Base-by-base conservation (phyloP, 2,888 invertebrate species). In the Heliconius erato region DNA sequence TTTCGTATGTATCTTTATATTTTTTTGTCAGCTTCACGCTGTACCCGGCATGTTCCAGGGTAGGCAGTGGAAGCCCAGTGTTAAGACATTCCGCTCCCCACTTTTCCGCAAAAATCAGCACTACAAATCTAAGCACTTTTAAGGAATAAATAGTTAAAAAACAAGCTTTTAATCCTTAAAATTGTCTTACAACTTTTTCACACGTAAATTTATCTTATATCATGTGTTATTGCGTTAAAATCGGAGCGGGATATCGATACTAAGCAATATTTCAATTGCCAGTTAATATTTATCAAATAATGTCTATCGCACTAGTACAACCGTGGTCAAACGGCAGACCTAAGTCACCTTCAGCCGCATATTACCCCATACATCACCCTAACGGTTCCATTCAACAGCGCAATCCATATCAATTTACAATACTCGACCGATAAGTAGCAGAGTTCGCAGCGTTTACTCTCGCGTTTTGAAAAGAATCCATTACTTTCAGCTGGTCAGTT, bases 351-450 rank as follows among this genome's bases (percentile, higher is more conserved):
- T 79, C 79, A 74, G 71, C 79, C 79, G 67, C 83, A 80, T 84
- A 85, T 84, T 80, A 80, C 83, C 71, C 76, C 84, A 82, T 85
- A 83, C 80, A 84, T 86, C 85, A 85, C 79, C 76, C 72, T 82
- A 81, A 84, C 81, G 80, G 82, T 83, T 80, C 81, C 82, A 80
- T 83, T 85, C 85, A 84, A 84, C 82, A 82, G 79, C 84, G 84
- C 79, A 80, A 82, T 82, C 82, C 82, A 83, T 84, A 86, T 85
- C 84, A 84, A 85, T 86, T 84, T 67, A 78, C 84, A 83, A 84
- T 86, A 84, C 84, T 84, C 82, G 81, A 76, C 74, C 80, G 79
- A 84, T 85, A 84, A 80, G 81, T 80, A 81, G 72, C 77, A 69
- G 80, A 72, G 76, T 44, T 78, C 32, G 79, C 63, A 79, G 67